Conservation (phyloP, 1,140 invertebrate genomes). For the Galendromus occidentalis region DNA sequence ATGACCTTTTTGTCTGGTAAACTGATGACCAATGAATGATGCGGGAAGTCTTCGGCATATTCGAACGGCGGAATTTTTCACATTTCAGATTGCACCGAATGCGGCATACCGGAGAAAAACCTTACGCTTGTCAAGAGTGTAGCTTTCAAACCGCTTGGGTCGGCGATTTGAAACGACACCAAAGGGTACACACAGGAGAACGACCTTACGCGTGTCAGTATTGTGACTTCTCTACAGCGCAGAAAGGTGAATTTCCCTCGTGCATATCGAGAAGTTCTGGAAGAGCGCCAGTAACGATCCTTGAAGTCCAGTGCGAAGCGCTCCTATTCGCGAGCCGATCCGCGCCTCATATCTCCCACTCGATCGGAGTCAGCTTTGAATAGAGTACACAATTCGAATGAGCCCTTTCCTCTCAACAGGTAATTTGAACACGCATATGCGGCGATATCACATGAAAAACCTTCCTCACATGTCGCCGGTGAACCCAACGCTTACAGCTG, state of each 20-base stretch:
- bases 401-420: background rate
- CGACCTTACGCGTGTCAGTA: background rate
- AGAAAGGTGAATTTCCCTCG: background rate
- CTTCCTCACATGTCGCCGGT: background rate
- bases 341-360: too few relatives aligned
- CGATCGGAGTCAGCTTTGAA: too few relatives aligned
- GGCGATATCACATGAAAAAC: constrained; percentile 4
- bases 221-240: background rate
- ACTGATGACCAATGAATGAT: background rate
- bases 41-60: too few relatives aligned
- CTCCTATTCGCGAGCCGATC: too few relatives aligned
- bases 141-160: constrained; percentile 6
- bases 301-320: too few relatives aligned
- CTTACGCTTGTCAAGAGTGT: background rate
- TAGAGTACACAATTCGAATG: too few relatives aligned
- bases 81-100: background rate
- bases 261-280: too few relatives aligned
- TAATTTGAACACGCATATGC: background rate
- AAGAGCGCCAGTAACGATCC: too few relatives aligned
- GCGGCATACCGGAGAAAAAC: constrained; percentile 6
- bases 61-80: background rate
- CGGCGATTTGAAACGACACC: constrained; percentile 4
- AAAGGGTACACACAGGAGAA: background rate
- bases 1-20: background rate
- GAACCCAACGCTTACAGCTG: background rate